Evolutionary conservation across 2,113 vertebrate species (phyloP).

Genomic region (Seriola dumerili): DNA sequence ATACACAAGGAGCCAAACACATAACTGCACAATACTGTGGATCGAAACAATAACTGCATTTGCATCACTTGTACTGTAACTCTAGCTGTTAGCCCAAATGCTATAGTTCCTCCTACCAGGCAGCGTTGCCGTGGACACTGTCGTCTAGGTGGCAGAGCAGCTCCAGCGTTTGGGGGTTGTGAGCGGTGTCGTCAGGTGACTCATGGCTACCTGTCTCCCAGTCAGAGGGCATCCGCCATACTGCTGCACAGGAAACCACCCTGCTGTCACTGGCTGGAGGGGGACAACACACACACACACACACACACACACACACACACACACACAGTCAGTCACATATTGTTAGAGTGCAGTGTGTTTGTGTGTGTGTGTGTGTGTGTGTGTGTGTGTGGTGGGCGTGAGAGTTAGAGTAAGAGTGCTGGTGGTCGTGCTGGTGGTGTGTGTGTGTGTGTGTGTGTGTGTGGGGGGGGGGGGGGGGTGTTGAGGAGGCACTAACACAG

Average conservation of each 20-base stretch:
- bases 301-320: slow-evolving; percentile 36
- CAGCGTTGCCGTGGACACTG: slow-evolving; percentile 90
- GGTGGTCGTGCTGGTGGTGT: not conserved
- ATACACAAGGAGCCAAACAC: not conserved
- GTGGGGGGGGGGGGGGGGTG: not conserved
- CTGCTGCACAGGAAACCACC: slow-evolving; percentile 93
- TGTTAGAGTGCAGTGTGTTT: not conserved
- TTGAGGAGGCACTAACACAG: slow-evolving; percentile 17
- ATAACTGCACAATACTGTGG: not conserved
- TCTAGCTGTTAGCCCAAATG: not conserved
- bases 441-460: not conserved
- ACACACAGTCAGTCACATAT: slow-evolving; percentile 30
- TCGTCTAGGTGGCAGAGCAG: slow-evolving; percentile 98
- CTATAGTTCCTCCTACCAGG: slow-evolving; percentile 88
- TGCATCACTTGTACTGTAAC: slow-evolving; percentile 11
- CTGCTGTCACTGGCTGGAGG: slow-evolving; percentile 92
- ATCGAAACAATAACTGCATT: slow-evolving; percentile 31
- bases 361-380: slow-evolving; percentile 3
- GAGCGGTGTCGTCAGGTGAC: slow-evolving; percentile 96
- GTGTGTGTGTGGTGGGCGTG: slow-evolving; percentile 12
- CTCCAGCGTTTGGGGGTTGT: slow-evolving; percentile 96
- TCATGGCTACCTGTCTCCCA: slow-evolving; percentile 96
- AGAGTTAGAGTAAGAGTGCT: not conserved
- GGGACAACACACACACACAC: slow-evolving; percentile 45
- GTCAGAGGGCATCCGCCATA: slow-evolving; percentile 98